A percentile compares a stretch with the other conserved stretches of the same genome.
These are phyloP conservation scores for Sciurus carolinensis DNA, from an alignment of 2,797 vertebrate genomes.

Conservation along the genomic window DNA sequence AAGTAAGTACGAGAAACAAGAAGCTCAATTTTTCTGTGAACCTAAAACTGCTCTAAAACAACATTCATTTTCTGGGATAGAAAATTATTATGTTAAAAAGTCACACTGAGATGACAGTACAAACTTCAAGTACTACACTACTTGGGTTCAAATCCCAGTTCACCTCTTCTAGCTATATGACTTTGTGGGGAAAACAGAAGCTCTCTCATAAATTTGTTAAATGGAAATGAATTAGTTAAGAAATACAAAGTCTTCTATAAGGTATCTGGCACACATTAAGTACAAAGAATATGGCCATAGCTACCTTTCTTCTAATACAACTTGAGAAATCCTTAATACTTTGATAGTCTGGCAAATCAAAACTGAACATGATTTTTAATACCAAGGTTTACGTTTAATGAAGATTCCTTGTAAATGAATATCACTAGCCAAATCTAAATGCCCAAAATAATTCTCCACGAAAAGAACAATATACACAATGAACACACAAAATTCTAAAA, in stretches of 20 bases:
- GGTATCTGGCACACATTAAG: not conserved
- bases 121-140: not conserved
- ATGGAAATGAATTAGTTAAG: constrained; percentile 43
- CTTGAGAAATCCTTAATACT: constrained; percentile 45
- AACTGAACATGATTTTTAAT: constrained; percentile 65
- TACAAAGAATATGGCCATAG: not conserved
- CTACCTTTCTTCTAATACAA: constrained; percentile 11
- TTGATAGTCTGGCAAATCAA: constrained; percentile 56
- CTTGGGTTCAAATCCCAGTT: constrained; percentile 35
- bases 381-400: constrained; percentile 8
- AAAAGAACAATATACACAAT: constrained; percentile 69
- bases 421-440: constrained; percentile 64
- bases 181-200: not conserved
- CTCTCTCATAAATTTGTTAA: constrained; percentile 48
- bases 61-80: constrained; percentile 43
- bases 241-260: constrained; percentile 19
- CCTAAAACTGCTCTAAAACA: not conserved
- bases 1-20: not conserved
- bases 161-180: not conserved
- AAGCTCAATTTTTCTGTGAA: not conserved
- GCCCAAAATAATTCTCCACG: constrained; percentile 45
- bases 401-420: constrained; percentile 50
- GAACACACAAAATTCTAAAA: constrained; percentile 68
- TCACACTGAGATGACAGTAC: constrained; percentile 32
- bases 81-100: constrained; percentile 51